Evolutionary conservation across 2,888 invertebrate species (phyloP), one percentile per base, ranked within the genome.

Genomic region (Fragum sueziense): DNA sequence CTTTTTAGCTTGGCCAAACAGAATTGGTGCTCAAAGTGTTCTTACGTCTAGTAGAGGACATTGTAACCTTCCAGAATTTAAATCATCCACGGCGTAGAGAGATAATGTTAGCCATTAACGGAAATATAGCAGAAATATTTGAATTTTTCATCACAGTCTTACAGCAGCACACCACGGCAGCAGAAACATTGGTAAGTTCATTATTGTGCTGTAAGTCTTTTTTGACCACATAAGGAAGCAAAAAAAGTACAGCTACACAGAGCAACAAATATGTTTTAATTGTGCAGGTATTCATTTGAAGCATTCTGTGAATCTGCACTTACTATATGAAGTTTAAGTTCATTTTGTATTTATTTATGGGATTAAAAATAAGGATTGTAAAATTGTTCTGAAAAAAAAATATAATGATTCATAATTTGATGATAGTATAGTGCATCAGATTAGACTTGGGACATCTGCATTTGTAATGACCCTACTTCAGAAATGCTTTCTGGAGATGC

Each of bases 11-110:
- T 65, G 95, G 96, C 69, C 98, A 97, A 92, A 97, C 97, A 17
- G 97, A 98, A 93, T 95, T 98, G 73, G 98, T 98, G 4, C 94
- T 98, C 72, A 95, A 97, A 88, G 96, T 98, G 17, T 97, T 98
- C 91, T 94, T 98, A 76, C 95, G 98, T 71, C 95, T 99, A 22
- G 97, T 97, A 4, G 98, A 99, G 94, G 98, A 98, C 94, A 97
- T 98, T 52, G 97, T 98, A 11, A 95, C 97, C 11, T 94, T 98
- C 87, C 97, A 98, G 94, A 96, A 96, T 91, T 84, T 92, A 92
- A 97, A 97, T 61, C 96, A 96, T 92, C 97, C 97, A 91, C 95
- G 98, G 61, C 95, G 98, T 61, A 96, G 97, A 91, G 98, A 98
- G 90, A 97, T 98, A 91, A 97, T 97, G 91, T 97, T 89, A 92